These are phyloP conservation scores for Tolypeutes matacus DNA, from an alignment of 2,797 vertebrate genomes.

Conservation along the genomic window DNA sequence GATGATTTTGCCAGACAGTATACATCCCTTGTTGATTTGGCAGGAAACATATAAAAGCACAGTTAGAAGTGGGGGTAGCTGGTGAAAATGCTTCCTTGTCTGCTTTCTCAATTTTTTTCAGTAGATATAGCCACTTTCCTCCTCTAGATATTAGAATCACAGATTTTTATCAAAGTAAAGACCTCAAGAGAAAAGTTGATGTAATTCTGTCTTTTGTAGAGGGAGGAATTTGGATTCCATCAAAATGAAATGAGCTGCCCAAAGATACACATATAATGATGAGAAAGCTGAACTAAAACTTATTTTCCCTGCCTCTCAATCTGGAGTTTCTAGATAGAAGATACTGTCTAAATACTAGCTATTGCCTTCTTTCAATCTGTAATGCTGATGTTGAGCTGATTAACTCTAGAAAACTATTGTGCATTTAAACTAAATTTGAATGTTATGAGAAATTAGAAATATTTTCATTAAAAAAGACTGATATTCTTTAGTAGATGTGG, in stretches of 20 bases:
- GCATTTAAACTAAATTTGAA: constrained; percentile 58
- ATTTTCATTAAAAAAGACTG: not conserved
- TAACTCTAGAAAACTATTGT: constrained; percentile 19
- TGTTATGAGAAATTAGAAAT: not conserved
- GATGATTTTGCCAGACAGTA: constrained; percentile 70
- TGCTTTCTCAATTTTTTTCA: constrained; percentile 26
- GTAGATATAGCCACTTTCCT: constrained; percentile 25
- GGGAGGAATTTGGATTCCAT: not conserved
- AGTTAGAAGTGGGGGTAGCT: constrained; percentile 60
- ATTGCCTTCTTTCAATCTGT: constrained; percentile 17
- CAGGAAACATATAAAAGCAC: constrained; percentile 71
- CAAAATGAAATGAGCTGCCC: constrained; percentile 47
- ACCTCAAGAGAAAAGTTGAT: constrained; percentile 28
- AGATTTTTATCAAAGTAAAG: constrained; percentile 60
- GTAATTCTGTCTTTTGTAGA: constrained; percentile 21
- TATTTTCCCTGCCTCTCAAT: not conserved
- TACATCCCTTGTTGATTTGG: constrained; percentile 73
- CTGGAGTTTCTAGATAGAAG: not conserved
- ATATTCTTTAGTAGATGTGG: not conserved
- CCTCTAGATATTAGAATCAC: constrained; percentile 28
- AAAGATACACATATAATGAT: not conserved
- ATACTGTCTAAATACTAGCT: not conserved
- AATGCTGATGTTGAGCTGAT: not conserved
- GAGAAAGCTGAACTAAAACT: not conserved
- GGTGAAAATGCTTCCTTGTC: constrained; percentile 55